Evolutionary conservation across 1,140 invertebrate genomes (phyloP), one percentile per base, ranked within the genome.

Genomic region (Drosophila suzukii): DNA sequence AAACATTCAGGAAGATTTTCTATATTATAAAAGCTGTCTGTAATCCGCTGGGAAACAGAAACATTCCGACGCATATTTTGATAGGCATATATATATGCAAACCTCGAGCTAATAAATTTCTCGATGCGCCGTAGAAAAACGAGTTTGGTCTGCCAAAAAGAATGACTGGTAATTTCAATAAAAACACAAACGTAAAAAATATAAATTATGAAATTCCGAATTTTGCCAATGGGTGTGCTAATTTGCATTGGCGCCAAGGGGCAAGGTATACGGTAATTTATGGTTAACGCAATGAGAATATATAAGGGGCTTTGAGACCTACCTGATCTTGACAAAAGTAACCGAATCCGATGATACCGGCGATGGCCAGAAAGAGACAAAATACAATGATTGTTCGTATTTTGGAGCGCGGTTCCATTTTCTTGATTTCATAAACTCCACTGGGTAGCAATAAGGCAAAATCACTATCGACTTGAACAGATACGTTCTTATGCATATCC

Each of bases 301-400:
- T 51, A 57, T 75, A 30, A 50, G n/a, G 44, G 20, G 11, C 34
- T 46, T 54, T 32, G 10, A 8, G 17, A 85, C 92, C 93, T 82
- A 95, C 95, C 93, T 96, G 96, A 91, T 97, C 96, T 60, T 97
- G 96, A 92, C 96, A 97, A 82, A 97, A 97, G 93, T 97, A 97
- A 75, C 97, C 96, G 86, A 97, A 96, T 88, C 96, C 97, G 63
- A 97, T 94, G 92, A 97, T 97, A 55, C 96, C 96, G 85, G 96
- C 96, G 30, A 97, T 93, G 72, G 96, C 96, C 75, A 97, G 93
- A 75, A 95, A 93, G 80, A 97, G 93, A 93, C 96, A 97, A 92
- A 97, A 94, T 76, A 96, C 93, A 83, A 96, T 95, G 86, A 97
- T 94, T 93, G 95, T 95, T 90, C 95, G 94, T 82, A 97, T 93